A percentile compares a stretch with the other conserved stretches of the same genome.
Conservation (phyloP, 2,113 vertebrate genomes). For the Alectura lathami region DNA sequence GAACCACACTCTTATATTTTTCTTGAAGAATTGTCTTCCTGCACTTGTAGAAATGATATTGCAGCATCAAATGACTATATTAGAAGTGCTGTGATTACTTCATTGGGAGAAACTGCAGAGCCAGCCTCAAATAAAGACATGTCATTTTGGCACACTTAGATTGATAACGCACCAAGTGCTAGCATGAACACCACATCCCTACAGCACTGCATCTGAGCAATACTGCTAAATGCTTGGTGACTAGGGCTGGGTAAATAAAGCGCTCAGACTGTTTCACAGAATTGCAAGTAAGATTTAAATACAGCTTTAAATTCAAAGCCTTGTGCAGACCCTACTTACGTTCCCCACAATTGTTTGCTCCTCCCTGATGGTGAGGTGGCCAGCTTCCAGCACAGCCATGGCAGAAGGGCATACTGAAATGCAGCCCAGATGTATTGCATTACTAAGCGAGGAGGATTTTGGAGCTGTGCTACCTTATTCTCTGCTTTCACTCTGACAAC, state of each 20-base stretch:
- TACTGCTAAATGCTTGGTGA: background rate
- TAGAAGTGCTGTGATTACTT: background rate
- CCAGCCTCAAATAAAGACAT: background rate
- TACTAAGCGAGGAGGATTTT: background rate
- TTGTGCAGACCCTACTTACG: background rate
- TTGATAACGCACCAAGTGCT: background rate
- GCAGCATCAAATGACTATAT: background rate
- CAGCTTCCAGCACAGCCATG: rapidly evolving
- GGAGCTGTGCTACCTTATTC: background rate
- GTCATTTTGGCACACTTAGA: background rate
- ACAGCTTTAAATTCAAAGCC: background rate
- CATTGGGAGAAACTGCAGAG: background rate
- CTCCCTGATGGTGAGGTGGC: background rate
- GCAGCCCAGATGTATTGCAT: background rate
- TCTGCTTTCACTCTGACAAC: background rate
- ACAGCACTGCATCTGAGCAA: background rate
- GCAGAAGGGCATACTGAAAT: background rate
- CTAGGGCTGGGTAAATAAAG: background rate
- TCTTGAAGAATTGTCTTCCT: constrained; percentile 29
- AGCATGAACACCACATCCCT: rapidly evolving
- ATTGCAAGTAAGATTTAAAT: background rate
- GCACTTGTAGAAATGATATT: background rate
- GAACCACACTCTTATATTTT: background rate
- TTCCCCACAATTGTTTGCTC: background rate
- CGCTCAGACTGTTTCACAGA: background rate